Conservation (phyloP, 2,888 invertebrate genomes). For the Tachina lurida region DNA sequence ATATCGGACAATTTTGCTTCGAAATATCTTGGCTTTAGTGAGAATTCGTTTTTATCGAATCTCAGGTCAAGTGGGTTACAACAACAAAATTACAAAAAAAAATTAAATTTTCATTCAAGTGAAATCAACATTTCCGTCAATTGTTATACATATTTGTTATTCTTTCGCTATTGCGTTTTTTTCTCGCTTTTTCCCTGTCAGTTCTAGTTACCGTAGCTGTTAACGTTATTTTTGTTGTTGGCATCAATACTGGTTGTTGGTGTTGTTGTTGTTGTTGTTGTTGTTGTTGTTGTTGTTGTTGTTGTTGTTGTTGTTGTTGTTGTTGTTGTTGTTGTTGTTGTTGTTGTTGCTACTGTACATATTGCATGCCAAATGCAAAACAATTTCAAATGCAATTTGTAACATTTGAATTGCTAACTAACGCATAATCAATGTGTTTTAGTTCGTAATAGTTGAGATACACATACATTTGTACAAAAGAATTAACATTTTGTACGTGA, state of each 20-base stretch:
- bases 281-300: not conserved
- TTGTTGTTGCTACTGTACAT: slow-evolving; percentile 31
- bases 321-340: not conserved
- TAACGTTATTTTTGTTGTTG: too few species aligned
- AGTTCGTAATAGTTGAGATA: slow-evolving; percentile 49
- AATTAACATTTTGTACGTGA: slow-evolving; percentile 31
- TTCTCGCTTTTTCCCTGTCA: not conserved
- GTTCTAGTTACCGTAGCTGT: slow-evolving; percentile 21
- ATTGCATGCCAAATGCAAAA: slow-evolving; percentile 46
- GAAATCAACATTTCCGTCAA: slow-evolving; percentile 70
- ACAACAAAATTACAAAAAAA: too few species aligned
- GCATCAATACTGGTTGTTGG: too few species aligned
- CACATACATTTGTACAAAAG: slow-evolving; percentile 29
- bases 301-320: not conserved
- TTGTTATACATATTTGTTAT: slow-evolving; percentile 10
- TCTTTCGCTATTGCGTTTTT: not conserved
- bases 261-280: not conserved
- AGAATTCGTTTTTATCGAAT: too few species aligned
- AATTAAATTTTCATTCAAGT: slow-evolving; percentile 52
- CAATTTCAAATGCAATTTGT: slow-evolving; percentile 69
- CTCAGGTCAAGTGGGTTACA: too few species aligned
- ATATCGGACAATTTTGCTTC: too few species aligned
- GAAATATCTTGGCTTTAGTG: too few species aligned
- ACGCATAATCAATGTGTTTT: slow-evolving; percentile 69
- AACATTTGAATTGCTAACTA: slow-evolving; percentile 71